These are phyloP conservation scores for Ceratosolen fusciceps DNA, from an alignment of 1,140 invertebrate species.

Conservation along the genomic window DNA sequence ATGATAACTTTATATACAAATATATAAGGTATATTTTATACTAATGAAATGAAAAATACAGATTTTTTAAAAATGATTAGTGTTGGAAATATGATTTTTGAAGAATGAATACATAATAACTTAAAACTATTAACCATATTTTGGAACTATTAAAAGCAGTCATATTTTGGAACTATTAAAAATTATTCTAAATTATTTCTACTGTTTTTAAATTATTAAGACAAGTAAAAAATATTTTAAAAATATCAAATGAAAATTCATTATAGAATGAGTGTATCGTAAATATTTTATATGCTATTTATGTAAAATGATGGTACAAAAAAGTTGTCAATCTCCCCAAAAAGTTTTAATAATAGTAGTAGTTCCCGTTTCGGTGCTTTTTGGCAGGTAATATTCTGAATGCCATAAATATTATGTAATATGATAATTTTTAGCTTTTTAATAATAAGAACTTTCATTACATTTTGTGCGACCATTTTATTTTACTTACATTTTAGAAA, in stretches of 20 bases:
- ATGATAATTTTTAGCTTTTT: conserved; percentile 42
- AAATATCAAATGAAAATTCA: not conserved
- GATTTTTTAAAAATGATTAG: too few species aligned
- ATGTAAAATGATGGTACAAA: not conserved
- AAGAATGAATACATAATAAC: too few species aligned
- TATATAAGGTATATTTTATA: too few species aligned
- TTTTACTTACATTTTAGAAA: not conserved
- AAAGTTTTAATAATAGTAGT: conserved; percentile 18
- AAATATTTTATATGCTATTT: conserved; percentile 11
- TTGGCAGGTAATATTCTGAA: conserved; percentile 38
- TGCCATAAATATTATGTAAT: conserved; percentile 48
- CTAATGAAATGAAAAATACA: too few species aligned
- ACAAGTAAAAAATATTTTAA: too few species aligned
- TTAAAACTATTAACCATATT: too few species aligned
- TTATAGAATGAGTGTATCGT: conserved; percentile 7
- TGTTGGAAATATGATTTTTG: too few species aligned
- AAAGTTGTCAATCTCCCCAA: conserved; percentile 35
- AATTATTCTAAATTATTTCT: too few species aligned
- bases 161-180: too few species aligned
- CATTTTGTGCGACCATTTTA: not conserved
- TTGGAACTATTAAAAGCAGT: too few species aligned
- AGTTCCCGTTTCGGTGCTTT: conserved; percentile 26
- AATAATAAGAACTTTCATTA: conserved; percentile 20
- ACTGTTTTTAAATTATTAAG: too few species aligned
- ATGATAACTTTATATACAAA: too few species aligned